phyloP scores from a whole-genome alignment of 2,113 vertebrate species.

The Chaetorhynchus papuensis region DNA sequence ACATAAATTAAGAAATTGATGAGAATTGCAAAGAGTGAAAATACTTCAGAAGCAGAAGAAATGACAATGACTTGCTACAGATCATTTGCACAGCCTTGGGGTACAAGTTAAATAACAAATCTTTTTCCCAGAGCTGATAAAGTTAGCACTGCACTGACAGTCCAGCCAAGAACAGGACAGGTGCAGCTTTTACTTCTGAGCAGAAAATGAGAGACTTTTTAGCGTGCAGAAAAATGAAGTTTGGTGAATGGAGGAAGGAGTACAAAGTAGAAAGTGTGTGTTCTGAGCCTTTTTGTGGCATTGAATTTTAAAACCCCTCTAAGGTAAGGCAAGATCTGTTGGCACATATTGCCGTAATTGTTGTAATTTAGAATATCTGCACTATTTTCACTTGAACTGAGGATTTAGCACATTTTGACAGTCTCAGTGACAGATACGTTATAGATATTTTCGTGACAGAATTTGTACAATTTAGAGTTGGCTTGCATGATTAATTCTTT shows the following conservation, averaged over 20 bases:
- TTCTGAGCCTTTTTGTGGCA: neutral
- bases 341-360: neutral
- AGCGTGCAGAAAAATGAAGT: neutral
- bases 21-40: conserved; percentile 24
- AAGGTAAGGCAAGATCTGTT: neutral
- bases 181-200: neutral
- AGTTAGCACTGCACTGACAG: neutral
- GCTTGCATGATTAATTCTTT: conserved; percentile 41
- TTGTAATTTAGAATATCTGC: neutral
- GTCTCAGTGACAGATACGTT: conserved; percentile 14
- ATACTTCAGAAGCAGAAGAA: neutral
- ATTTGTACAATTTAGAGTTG: conserved; percentile 18
- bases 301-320: neutral
- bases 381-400: neutral
- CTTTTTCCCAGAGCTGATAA: neutral
- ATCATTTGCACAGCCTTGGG: conserved; percentile 14
- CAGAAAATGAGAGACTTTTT: neutral
- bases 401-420: conserved; percentile 34
- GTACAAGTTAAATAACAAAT: neutral
- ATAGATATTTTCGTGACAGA: conserved; percentile 28
- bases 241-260: neutral
- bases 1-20: conserved; percentile 21
- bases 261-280: neutral
- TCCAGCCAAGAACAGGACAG: neutral
- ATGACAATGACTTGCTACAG: neutral